A percentile compares a stretch with the other conserved stretches of the same genome.
Evolutionary conservation across 2,888 invertebrate species (phyloP).

Genomic region (Phaedon cochleariae): DNA sequence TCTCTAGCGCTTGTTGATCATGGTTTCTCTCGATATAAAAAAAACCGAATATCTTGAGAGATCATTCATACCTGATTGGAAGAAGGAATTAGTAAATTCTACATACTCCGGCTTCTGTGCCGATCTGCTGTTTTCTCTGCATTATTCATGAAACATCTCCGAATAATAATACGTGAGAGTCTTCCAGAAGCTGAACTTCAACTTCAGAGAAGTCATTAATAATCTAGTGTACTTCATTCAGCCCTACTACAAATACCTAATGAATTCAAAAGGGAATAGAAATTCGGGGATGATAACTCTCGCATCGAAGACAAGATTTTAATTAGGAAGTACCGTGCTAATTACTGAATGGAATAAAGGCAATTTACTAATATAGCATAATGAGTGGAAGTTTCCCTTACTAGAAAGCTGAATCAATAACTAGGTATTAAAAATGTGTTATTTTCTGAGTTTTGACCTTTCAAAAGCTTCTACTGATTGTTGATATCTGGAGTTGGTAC

Average conservation of each 20-base stretch:
- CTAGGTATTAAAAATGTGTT: no score
- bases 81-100: not conserved
- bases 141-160: not conserved
- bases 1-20: no score
- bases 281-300: not conserved
- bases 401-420: no score
- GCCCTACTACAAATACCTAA: not conserved
- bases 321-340: not conserved
- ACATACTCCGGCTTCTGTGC: not conserved
- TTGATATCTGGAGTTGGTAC: no score
- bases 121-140: not conserved
- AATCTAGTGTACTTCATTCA: not conserved
- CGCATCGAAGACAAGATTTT: not conserved
- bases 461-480: no score
- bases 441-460: no score
- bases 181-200: not conserved
- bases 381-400: no score
- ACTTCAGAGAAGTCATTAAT: not conserved
- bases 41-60: not conserved
- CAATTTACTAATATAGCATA: no score
- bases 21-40: not conserved
- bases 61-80: not conserved
- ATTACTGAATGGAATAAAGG: no score
- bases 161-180: not conserved
- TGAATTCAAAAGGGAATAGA: not conserved